Base-by-base conservation (phyloP, 2,888 invertebrate genomes). In the Adelphocoris suturalis region DNA sequence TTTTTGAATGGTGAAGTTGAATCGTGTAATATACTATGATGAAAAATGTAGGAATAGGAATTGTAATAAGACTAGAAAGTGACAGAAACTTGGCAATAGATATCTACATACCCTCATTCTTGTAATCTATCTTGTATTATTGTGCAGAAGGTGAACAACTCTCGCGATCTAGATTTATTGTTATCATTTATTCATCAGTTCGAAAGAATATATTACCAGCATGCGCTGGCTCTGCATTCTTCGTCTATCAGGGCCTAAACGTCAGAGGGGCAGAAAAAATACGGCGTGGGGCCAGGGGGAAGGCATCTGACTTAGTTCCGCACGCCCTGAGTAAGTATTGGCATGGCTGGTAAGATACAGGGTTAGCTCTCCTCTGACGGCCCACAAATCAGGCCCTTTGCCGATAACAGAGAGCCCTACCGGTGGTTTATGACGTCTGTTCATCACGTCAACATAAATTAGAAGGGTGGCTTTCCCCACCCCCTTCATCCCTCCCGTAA, bases 381-480 rank as follows among this genome's bases (percentile, higher is more conserved):
- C 90, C 90, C 89, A 91, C 91, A 91, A 91, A 91, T 91, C 91
- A 91, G 90, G 57, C 75, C 68, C 61, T 88, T 88, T 90, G 91
- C 91, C 91, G 91, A 91, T 91, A 91, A 91, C 90, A 90, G 87
- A 90, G 90, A 82, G 68, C 82, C 89, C 80, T 37, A 75, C 61
- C 52, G 61, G 91, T 91, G 92, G 92, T 92, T 92, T 92, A 92
- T 92, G 92, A 92, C 92, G 92, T 92, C 92, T 92, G 92, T 92
- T 92, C 92, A 92, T 92, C 92, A 92, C 92, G 92, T 91, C 86
- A 85, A 86, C 90, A 90, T 90, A 90, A 90, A 90, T 90, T 90
- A 90, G 86, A 84, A 61, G 89, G 80, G 88, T 76, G 88, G 89
- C 89, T 89, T 81, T 68, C 9, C 75, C 75, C 81, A 52, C 89